A percentile compares a stretch with the other conserved stretches of the same genome.
phyloP scores from a whole-genome alignment of 2,113 vertebrate species.

The Nibea albiflora region DNA sequence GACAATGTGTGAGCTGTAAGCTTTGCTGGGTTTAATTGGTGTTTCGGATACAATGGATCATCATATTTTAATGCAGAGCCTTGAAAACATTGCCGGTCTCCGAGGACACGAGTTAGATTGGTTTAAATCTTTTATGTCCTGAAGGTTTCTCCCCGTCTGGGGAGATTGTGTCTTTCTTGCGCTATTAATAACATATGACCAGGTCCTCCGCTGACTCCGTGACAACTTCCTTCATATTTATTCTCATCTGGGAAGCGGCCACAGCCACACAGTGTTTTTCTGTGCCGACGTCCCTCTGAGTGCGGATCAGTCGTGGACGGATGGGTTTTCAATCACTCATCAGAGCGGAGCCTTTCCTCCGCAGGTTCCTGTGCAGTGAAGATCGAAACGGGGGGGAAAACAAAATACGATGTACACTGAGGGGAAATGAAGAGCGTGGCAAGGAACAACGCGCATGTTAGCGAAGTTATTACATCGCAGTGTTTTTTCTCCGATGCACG shows the following conservation, averaged over 20 bases:
- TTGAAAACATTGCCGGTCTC: slow-evolving; percentile 6
- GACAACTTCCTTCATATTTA: neutral
- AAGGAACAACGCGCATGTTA: too few species aligned
- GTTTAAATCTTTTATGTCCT: slow-evolving; percentile 37
- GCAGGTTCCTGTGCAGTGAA: neutral
- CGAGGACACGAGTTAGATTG: slow-evolving; percentile 12
- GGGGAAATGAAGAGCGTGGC: too few species aligned
- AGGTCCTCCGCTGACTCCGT: neutral
- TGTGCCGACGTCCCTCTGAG: neutral
- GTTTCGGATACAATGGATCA: slow-evolving; percentile 18
- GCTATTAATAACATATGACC: slow-evolving; percentile 14
- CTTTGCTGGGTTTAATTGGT: slow-evolving; percentile 26
- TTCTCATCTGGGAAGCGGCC: slow-evolving; percentile 2
- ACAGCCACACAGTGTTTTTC: neutral
- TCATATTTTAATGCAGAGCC: slow-evolving; percentile 22
- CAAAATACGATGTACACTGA: neutral
- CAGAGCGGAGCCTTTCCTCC: neutral
- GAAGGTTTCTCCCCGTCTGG: neutral
- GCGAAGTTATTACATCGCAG: too few species aligned
- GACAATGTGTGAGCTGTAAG: neutral
- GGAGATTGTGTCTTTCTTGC: too few species aligned
- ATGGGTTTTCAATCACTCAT: neutral
- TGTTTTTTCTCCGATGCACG: too few species aligned
- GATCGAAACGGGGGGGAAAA: neutral
- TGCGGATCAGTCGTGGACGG: neutral